A percentile compares a stretch with the other conserved stretches of the same genome.
Conservation (phyloP, 2,888 invertebrate genomes). For the Schizotus pectinicornis region DNA sequence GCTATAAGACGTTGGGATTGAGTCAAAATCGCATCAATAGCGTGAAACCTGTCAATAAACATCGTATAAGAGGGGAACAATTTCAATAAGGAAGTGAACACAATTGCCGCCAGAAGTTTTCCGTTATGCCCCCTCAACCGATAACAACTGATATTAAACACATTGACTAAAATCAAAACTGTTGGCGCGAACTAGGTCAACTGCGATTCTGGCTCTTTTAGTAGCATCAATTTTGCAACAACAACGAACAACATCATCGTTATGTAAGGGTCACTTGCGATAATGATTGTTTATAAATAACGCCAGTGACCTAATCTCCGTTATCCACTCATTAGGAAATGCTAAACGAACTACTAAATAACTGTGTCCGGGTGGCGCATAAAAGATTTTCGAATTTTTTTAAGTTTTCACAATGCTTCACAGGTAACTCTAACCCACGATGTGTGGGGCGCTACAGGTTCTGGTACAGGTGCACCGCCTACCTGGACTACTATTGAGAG, state of each 20-base stretch:
- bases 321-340: conserved; percentile 3
- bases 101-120: conserved; percentile 23
- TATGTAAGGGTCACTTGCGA: conserved; percentile 2
- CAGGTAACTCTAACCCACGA: conserved; percentile 1
- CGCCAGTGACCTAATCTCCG: conserved; percentile 1
- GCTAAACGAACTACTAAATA: not conserved
- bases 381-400: not conserved
- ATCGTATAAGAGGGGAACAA: too few species aligned
- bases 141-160: too few species aligned
- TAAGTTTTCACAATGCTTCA: not conserved
- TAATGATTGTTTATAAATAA: not conserved
- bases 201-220: too few species aligned
- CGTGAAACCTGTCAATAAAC: conserved; percentile 22
- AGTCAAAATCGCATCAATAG: not conserved
- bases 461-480: conserved; percentile 30
- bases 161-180: too few species aligned
- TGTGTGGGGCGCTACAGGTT: conserved; percentile 24
- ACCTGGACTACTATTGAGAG: conserved; percentile 29
- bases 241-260: too few species aligned
- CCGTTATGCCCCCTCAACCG: conserved; percentile 22
- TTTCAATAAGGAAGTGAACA: not conserved
- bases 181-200: too few species aligned
- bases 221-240: too few species aligned
- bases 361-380: too few species aligned
- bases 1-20: too few species aligned